phyloP scores from a whole-genome alignment of 2,113 vertebrate species.

The Anolis sagrei region DNA sequence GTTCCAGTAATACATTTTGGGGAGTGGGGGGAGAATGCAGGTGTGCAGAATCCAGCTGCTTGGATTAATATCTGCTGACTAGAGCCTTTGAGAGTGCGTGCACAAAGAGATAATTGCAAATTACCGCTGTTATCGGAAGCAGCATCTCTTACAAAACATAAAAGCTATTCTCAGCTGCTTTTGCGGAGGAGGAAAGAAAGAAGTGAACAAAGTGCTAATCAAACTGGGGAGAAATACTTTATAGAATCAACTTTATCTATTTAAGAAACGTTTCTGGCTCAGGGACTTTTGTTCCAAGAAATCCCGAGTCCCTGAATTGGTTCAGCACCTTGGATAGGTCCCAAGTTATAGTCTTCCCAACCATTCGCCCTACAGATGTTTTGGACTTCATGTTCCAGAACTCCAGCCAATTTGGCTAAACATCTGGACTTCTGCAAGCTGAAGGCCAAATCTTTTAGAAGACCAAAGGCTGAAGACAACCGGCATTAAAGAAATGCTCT shows the following conservation, averaged over 20 bases:
- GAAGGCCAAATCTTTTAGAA: too few species aligned
- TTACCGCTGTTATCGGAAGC: constrained; percentile 51
- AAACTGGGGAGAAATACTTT: background rate
- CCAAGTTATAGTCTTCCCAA: too few species aligned
- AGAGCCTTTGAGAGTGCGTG: constrained; percentile 17
- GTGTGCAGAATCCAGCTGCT: constrained; percentile 33
- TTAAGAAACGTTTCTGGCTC: background rate
- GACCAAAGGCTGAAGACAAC: too few species aligned
- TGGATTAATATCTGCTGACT: constrained; percentile 56
- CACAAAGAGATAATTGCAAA: constrained; percentile 32
- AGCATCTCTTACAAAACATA: background rate
- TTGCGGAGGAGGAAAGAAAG: background rate
- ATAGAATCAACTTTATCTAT: rapidly evolving
- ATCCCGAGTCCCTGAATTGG: too few species aligned
- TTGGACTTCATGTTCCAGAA: too few species aligned
- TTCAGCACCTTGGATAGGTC: too few species aligned
- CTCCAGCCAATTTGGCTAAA: too few species aligned
- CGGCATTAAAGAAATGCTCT: too few species aligned
- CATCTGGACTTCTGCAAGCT: too few species aligned
- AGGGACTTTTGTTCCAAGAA: background rate
- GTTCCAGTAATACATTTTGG: constrained; percentile 26
- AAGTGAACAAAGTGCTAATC: background rate
- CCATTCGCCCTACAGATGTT: too few species aligned
- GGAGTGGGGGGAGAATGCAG: constrained; percentile 56
- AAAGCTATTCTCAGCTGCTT: background rate